Evolutionary conservation across 2,888 invertebrate genomes (phyloP), one percentile per base, ranked within the genome.

Genomic region (Calliphora vomitoria): DNA sequence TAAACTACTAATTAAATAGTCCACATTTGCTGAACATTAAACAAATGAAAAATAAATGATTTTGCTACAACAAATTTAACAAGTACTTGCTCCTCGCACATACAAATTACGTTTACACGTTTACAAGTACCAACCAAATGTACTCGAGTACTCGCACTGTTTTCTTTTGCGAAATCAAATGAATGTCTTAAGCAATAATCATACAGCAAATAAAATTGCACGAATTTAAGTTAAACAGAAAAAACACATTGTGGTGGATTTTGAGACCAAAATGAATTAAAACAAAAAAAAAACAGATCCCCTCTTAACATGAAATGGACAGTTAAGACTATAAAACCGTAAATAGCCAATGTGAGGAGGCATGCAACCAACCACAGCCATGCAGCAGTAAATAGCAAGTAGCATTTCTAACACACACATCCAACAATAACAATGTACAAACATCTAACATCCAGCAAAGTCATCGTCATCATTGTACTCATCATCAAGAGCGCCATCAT

Each of bases 301-400:
- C 66, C 62, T 78, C 80, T 71, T 64, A 79, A 85, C 69, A 74
- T 85, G 79, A 75, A 85, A 87, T 87, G 85, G 87, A 87, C 87
- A 87, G 79, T 82, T 87, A 87, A 82, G 71, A 69, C 64, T 79
- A 66, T 79, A 47, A 87, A 87, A 82, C 85, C 79, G 85, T 82
- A 87, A 82, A 87, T 75, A 75, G 68, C 83, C 86, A 81, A 60
- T 82, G 53, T 76, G 41, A 68, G 81, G 68, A 68, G 83, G 71
- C 88, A 86, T 86, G 79, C 87, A 85, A 80, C 85, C 72, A 82
- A 82, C 72, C 85, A 85, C 64, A 47, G 15, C 50, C 62, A 71
- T 71, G 79, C 72, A 35, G 60, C 79, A 78, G 66, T 68, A 60
- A 20, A 35, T 35, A 35, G 4, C 11, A 35, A 60, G 58, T 69